Base-by-base conservation (phyloP, 1,140 invertebrate species). In the Nephila pilipes region DNA sequence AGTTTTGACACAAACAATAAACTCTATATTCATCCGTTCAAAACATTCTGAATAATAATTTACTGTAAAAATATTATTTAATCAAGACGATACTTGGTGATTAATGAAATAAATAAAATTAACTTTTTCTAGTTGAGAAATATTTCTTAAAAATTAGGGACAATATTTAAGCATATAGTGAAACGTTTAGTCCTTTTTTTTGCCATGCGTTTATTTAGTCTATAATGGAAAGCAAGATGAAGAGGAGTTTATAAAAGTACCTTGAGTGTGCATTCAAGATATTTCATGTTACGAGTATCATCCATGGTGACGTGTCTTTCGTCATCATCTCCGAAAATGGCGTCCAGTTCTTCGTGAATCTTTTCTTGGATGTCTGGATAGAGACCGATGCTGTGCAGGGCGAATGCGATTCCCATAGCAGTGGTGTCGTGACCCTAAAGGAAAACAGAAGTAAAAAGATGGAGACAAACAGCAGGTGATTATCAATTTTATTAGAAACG, bases 291-390 rank as follows among this genome's bases (percentile, higher is more conserved):
- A 80, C 95, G 95, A 63, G 97, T 94, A 94, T 97, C 97, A 87
- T 97, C 96, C 94, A 96, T 95, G 0, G 96, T 97, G 0, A 96
- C 95, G 3, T 94, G 94, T 55, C 96, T 95, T 25, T 38, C 38
- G 2, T 96, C 94, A n/a, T 94, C 94, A n/a, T 96, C 96, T 63
- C 97, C 97, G 55, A 98, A 96, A 0, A 98, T 96, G 94, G 95
- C 95, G 94, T 98, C 98, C 92, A 99, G 97, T 96, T 99, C 98
- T 80, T 96, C 96, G 93, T 97, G 97, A 0, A 97, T 97, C 95
- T 97, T 97, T 91, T 96, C 96, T 94, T 98, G 98, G 2, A 98
- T 96, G n/a, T 97, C 96, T 29, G 97, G 98, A 95, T 97, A 96
- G 58, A 97, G 95, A 0, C 98, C 96, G 94, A 99, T 95, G 94